Conservation (phyloP, 2,888 invertebrate genomes). For the Sesia bembeciformis region DNA sequence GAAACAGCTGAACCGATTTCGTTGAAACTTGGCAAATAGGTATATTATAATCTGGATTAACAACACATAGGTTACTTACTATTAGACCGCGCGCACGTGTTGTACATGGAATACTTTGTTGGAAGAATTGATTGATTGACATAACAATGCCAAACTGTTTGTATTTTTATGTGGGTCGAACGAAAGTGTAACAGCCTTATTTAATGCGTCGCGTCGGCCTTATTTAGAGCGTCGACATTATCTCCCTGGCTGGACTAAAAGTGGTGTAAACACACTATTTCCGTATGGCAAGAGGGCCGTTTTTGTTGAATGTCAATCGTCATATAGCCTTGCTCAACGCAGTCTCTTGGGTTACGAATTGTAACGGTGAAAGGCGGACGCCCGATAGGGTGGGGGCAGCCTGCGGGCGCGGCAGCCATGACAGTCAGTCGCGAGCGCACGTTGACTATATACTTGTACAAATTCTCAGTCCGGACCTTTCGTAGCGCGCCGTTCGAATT, state of each 20-base stretch:
- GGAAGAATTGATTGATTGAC: too few species aligned
- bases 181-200: too few species aligned
- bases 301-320: slow-evolving; percentile 70
- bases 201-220: too few species aligned
- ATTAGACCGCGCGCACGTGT: too few species aligned
- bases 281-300: slow-evolving; percentile 47
- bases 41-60: too few species aligned
- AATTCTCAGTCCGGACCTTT: background rate
- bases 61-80: too few species aligned
- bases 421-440: slow-evolving; percentile 35
- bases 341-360: slow-evolving; percentile 57
- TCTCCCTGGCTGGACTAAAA: background rate
- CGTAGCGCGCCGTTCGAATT: slow-evolving; percentile 14
- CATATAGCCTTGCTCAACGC: slow-evolving; percentile 65
- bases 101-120: too few species aligned
- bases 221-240: background rate
- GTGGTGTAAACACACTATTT: slow-evolving; percentile 35
- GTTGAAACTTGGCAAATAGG: too few species aligned
- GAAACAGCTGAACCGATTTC: too few species aligned
- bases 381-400: slow-evolving; percentile 41
- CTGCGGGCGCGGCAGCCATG: slow-evolving; percentile 26
- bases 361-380: slow-evolving; percentile 50
- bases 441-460: slow-evolving; percentile 5
- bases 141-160: too few species aligned
- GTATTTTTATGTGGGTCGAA: too few species aligned